Base-by-base conservation (phyloP, 2,888 invertebrate genomes). In the Aplocera efformata region DNA sequence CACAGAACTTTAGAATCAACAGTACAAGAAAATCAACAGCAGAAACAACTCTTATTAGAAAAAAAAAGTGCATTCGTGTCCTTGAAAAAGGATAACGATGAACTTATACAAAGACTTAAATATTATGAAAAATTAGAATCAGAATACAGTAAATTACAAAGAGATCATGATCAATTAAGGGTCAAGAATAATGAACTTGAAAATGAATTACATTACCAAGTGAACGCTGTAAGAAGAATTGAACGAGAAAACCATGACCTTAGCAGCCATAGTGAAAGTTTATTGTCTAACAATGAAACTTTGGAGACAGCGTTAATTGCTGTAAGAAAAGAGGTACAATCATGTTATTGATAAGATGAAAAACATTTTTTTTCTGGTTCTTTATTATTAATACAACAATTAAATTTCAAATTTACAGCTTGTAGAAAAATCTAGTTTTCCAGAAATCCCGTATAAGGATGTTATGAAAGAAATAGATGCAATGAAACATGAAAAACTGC, bases 401-500 rank as follows among this genome's bases (percentile, higher is more conserved):
- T 24, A 11, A 21, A 10, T 36, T 21, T 9, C 21, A 7, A 11
- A 25, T 20, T 25, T 62, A 13, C 45, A 74, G 74, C 54, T 67
- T 9, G 48, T 54, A 7, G 29, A 41, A 4, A 63, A 55, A 35
- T 35, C 63, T 1, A 59, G 33, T 11, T 30, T 49, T 3, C 36
- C 61, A 1, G 42, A 48, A 4, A 44, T 48, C 11, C 37, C 62
- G 8, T 66, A 65, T 22, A 39, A 50, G 8, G 58, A 67, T 32
- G 56, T 84, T 4, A 54, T 65, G 42, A 57, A 56, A 31, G 73
- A 82, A 71, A 69, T 85, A 23, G 68, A 76, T 39, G 46, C 59
- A 6, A 60, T 86, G 63, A 79, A 70, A 50, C 48, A 65, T 38
- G 82, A 84, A 55, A 84, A 82, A 56, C 9, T 56, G 1, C 25